Percentiles rank a stretch among this genome's conserved stretches.
phyloP scores from a whole-genome alignment of 2,113 vertebrate genomes.

The Chaetorhynchus papuensis region DNA sequence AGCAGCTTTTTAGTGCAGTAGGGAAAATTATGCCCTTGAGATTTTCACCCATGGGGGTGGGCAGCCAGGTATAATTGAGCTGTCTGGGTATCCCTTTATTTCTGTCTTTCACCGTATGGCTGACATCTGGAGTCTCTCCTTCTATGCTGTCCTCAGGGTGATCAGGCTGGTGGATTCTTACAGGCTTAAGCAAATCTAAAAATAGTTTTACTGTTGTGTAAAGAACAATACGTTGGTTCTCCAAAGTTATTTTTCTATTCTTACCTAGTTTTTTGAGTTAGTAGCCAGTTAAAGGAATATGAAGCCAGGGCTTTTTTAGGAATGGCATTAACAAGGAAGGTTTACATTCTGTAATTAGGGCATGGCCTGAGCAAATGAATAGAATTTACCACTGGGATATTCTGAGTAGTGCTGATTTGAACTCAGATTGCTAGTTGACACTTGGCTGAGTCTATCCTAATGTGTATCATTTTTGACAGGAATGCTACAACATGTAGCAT shows the following conservation, averaged over 20 bases:
- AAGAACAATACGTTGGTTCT: neutral
- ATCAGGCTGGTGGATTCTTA: constrained; percentile 8
- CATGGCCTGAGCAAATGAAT: neutral
- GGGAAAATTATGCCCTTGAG: neutral
- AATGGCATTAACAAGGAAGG: neutral
- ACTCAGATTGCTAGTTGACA: neutral
- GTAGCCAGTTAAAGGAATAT: neutral
- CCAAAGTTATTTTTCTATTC: neutral
- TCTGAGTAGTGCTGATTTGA: neutral
- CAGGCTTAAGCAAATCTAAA: constrained; percentile 2
- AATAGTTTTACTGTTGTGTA: neutral
- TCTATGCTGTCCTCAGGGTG: neutral
- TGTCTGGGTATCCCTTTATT: neutral
- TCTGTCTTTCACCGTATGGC: constrained; percentile 17
- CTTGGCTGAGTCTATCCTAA: neutral
- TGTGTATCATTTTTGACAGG: neutral
- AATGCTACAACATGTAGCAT: neutral
- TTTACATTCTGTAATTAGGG: neutral
- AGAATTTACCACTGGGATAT: neutral
- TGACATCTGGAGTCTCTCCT: constrained; percentile 34
- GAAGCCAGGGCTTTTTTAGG: neutral
- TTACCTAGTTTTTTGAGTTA: neutral
- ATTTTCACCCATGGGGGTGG: neutral
- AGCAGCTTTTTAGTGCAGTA: neutral
- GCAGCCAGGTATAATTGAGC: constrained; percentile 31